Base-by-base conservation (phyloP, 1,140 invertebrate species). In the Hirudo medicinalis region DNA sequence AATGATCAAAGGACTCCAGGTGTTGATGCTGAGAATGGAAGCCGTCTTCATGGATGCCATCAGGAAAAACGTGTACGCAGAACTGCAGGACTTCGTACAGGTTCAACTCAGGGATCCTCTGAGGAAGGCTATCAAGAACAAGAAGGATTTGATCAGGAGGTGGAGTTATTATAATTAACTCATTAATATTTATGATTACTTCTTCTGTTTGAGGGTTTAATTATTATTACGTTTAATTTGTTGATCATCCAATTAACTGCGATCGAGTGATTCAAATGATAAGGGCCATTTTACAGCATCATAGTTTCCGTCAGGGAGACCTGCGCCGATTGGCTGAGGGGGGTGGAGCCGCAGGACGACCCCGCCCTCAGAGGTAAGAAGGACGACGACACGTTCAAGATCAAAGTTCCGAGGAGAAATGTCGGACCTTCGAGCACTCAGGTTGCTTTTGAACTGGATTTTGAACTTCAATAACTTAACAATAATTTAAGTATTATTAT, bases 1-100 rank as follows among this genome's bases (percentile, higher is more conserved):
- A 0, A 98, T 99, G 94, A 97, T 99, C 75, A 99, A 99, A 85
- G 94, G 95, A 2, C 85, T 99, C 13, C 96, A 99, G 83, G 91
- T 96, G 49, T 82, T 99, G 55, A 94, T 99, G 91, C 89, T 92
- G 8, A 85, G 94, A 67, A 97, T 99, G 88, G 96, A 99, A 84
- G 93, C 92, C 0, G 92, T 97, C 0, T 94, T 99, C 79, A 92
- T 92, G 49, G 94, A 97, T 81, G 92, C 95, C 0, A 97, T 98
- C 57, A 84, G 94, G 49, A 83, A 91, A 53, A 91, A 93, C 80
- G 94, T 99, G 76, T 99, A 98, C 83, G 89, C 93, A 0, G 93
- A 97, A 79, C 83, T 99, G 54, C 97, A 99, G 85, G 92, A 96
- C 82, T 98, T 99, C 85, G 91, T 99, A 27, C 95, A 98, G 82